A percentile compares a stretch with the other conserved stretches of the same genome.
Conservation (phyloP, 2,888 invertebrate species). For the Aleiodes leptofemur region DNA sequence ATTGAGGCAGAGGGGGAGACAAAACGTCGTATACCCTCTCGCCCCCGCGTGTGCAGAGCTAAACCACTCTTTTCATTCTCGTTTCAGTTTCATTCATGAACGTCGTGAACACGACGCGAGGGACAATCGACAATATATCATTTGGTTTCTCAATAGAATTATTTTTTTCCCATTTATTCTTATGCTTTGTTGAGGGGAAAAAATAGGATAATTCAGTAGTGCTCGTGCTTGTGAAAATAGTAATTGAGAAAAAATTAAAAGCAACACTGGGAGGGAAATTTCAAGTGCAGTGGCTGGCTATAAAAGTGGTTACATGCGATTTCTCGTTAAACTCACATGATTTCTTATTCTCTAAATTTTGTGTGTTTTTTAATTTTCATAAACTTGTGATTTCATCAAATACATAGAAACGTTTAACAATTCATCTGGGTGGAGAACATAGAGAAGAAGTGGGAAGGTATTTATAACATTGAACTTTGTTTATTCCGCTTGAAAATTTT, state of each 20-base stretch:
- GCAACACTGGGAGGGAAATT: too few species aligned
- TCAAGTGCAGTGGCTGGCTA: too few species aligned
- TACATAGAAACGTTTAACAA: not conserved
- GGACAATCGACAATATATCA: constrained; percentile 13
- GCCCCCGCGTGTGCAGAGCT: not conserved
- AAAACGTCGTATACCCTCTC: not conserved
- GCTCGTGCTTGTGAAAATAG: too few species aligned
- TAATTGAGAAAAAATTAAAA: too few species aligned
- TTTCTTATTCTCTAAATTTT: too few species aligned
- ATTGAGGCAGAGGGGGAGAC: constrained; percentile 1
- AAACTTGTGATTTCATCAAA: too few species aligned
- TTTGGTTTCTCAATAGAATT: not conserved
- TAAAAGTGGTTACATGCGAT: too few species aligned
- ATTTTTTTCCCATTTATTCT: constrained; percentile 2
- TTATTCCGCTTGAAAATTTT: too few species aligned
- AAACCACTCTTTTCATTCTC: constrained; percentile 34
- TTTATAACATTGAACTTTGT: not conserved
- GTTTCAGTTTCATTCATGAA: constrained; percentile 73
- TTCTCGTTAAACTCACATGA: too few species aligned
- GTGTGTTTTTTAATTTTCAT: too few species aligned
- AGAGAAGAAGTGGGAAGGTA: constrained; percentile 7
- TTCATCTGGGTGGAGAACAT: constrained; percentile 1
- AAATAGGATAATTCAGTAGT: not conserved
- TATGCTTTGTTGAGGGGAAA: not conserved
- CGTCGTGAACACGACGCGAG: constrained; percentile 59